These are phyloP conservation scores for Pseudomyrmex sp. DNA, from an alignment of 1,140 invertebrate species.

Conservation along the genomic window DNA sequence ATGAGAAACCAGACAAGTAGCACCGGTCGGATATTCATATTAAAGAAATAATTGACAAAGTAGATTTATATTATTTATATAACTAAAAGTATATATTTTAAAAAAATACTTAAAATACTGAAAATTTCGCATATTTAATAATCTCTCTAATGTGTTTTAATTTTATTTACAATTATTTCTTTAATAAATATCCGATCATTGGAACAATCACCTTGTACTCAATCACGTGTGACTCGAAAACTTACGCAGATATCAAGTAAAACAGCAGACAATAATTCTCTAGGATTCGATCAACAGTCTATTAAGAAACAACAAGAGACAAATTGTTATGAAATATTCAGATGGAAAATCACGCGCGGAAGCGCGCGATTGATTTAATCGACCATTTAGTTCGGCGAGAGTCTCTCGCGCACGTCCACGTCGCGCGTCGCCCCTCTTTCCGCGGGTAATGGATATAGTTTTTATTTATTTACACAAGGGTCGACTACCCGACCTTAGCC, in stretches of 20 bases:
- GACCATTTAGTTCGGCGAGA: slow-evolving; percentile 51
- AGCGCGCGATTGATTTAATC: slow-evolving; percentile 54
- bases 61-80: too few species aligned
- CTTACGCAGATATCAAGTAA: background rate
- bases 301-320: background rate
- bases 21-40: too few species aligned
- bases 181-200: too few species aligned
- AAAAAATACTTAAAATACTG: too few species aligned
- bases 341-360: slow-evolving; percentile 35
- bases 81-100: too few species aligned
- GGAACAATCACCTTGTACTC: background rate
- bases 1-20: too few species aligned
- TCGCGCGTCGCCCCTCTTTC: slow-evolving; percentile 3
- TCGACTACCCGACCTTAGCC: slow-evolving; percentile 64
- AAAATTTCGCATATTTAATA: too few species aligned
- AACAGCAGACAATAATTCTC: background rate
- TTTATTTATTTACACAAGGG: slow-evolving; percentile 81
- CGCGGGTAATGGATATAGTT: slow-evolving; percentile 69
- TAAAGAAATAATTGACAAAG: too few species aligned
- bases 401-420: slow-evolving; percentile 32
- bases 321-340: slow-evolving; percentile 36
- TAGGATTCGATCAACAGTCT: slow-evolving; percentile 2
- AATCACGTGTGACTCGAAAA: background rate
- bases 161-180: too few species aligned
- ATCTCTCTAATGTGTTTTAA: too few species aligned